Conservation (phyloP, 2,113 vertebrate genomes). For the Spizaetus ornatus region DNA sequence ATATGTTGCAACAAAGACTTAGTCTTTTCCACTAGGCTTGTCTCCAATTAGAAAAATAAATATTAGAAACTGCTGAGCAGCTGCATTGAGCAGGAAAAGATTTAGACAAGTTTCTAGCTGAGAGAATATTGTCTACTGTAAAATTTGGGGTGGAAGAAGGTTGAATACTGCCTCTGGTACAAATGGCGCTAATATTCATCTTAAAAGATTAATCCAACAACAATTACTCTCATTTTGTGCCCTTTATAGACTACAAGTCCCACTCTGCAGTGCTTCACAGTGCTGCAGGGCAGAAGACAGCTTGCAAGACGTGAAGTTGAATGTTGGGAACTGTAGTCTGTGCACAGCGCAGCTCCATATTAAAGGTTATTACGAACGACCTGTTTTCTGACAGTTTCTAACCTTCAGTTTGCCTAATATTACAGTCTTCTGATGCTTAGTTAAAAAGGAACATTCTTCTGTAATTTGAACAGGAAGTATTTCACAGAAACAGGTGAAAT, state of each 20-base stretch:
- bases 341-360: neutral
- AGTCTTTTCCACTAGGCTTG: neutral
- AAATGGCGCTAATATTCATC: neutral
- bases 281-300: neutral
- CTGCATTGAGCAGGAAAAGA: neutral
- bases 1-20: neutral
- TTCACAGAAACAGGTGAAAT: neutral
- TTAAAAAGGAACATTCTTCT: neutral
- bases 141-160: neutral
- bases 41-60: slow-evolving; percentile 13
- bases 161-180: neutral
- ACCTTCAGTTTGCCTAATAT: neutral
- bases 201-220: neutral
- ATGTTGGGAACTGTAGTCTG: neutral
- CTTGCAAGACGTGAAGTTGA: neutral
- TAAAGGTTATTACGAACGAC: neutral
- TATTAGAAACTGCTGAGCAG: neutral
- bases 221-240: neutral
- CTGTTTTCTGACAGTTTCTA: neutral
- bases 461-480: neutral
- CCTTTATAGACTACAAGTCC: neutral
- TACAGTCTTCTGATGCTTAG: neutral
- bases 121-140: neutral
- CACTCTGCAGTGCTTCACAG: neutral
- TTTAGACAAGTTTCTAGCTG: neutral